A percentile compares a stretch with the other conserved stretches of the same genome.
Conservation (phyloP, 2,888 invertebrate species). For the Nomada hirtipes region DNA sequence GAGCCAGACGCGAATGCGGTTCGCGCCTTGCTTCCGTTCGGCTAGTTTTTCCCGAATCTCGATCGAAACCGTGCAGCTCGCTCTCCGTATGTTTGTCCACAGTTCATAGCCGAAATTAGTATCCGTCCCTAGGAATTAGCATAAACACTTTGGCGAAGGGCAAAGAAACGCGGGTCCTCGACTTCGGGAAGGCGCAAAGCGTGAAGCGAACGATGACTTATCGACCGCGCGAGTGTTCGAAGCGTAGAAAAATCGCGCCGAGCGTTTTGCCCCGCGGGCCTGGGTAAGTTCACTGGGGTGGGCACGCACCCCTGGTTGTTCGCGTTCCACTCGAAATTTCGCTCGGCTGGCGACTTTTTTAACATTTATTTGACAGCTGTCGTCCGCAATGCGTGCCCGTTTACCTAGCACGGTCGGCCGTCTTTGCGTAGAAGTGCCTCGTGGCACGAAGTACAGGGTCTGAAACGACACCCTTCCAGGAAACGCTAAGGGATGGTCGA, state of each 20-base stretch:
- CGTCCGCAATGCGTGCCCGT: constrained; percentile 79
- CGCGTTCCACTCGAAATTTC: constrained; percentile 83
- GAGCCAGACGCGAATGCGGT: constrained; percentile 43
- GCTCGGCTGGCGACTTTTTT: constrained; percentile 82
- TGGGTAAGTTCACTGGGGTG: constrained; percentile 74
- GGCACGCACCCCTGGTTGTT: constrained; percentile 75
- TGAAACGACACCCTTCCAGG: constrained; percentile 9
- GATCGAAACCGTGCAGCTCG: constrained; percentile 20
- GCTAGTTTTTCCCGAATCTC: not conserved
- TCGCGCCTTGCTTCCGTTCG: constrained; percentile 38
- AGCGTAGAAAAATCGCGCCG: constrained; percentile 76
- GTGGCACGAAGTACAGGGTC: constrained; percentile 1
- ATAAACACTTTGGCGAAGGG: not conserved
- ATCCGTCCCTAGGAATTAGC: not conserved
- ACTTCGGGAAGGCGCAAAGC: not conserved
- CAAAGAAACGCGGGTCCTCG: not conserved
- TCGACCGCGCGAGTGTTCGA: constrained; percentile 74
- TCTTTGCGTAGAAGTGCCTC: constrained; percentile 20
- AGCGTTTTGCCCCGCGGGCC: constrained; percentile 71
- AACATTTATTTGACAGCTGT: constrained; percentile 84
- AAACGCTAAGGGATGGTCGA: not conserved
- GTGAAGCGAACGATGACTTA: constrained; percentile 74
- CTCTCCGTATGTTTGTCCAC: constrained; percentile 7
- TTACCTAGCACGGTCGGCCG: constrained; percentile 56
- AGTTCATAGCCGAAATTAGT: constrained; percentile 28